Evolutionary conservation across 2,113 vertebrate genomes (phyloP).

Genomic region (Zosterops japonicus): DNA sequence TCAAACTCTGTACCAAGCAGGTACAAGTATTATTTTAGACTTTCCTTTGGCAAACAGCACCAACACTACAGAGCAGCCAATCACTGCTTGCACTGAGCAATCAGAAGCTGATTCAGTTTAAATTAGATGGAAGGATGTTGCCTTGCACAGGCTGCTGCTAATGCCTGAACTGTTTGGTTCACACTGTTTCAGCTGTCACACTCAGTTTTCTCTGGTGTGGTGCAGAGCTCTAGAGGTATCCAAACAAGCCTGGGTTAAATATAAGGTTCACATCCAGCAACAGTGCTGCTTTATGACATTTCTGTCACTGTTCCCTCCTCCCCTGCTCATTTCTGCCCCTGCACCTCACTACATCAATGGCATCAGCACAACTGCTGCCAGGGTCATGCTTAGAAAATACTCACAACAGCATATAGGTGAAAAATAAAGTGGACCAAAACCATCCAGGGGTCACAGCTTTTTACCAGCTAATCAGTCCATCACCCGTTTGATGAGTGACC

Average conservation of each 20-base stretch:
- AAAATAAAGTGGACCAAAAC: neutral
- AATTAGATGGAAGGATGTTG: neutral
- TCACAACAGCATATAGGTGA: neutral
- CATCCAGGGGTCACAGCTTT: neutral
- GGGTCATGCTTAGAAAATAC: neutral
- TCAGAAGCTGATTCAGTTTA: neutral
- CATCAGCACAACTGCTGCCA: neutral
- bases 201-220: neutral
- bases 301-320: neutral
- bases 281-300: neutral
- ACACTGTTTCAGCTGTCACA: neutral
- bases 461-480: neutral
- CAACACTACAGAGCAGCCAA: neutral
- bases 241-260: neutral
- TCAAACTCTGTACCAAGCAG: neutral
- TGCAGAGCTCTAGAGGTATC: accelerated
- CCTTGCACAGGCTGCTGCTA: neutral
- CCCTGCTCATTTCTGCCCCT: neutral
- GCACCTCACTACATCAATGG: neutral
- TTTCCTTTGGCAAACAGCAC: neutral
- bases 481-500: neutral
- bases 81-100: neutral
- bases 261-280: neutral
- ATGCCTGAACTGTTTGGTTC: neutral
- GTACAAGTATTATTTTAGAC: neutral